Evolutionary conservation across 2,113 vertebrate species (phyloP).

Genomic region (Genyomyrus donnyi): DNA sequence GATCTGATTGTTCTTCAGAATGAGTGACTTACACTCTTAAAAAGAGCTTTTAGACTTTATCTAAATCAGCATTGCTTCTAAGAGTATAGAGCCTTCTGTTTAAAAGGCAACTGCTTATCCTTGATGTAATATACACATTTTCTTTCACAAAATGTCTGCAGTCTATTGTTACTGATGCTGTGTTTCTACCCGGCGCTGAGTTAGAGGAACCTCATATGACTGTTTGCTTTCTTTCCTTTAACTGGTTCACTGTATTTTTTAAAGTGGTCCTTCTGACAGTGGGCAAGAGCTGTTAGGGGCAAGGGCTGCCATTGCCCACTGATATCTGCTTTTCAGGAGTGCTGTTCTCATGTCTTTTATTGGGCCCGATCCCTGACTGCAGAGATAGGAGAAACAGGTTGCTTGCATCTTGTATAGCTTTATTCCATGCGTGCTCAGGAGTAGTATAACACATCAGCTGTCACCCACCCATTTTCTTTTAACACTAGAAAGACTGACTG

Average conservation of each 20-base stretch:
- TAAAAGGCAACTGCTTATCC: neutral
- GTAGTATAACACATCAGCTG: neutral
- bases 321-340: slow-evolving; percentile 39
- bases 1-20: neutral
- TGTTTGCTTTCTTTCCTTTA: neutral
- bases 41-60: neutral
- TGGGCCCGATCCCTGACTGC: slow-evolving; percentile 32
- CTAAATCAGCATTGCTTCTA: neutral
- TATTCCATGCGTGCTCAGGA: neutral
- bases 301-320: neutral
- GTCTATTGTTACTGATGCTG: neutral
- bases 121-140: neutral
- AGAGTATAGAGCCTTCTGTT: neutral
- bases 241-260: neutral
- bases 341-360: slow-evolving; percentile 43
- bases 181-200: neutral
- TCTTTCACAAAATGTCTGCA: neutral
- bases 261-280: neutral
- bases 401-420: neutral
- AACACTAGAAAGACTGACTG: no score
- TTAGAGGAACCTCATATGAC: neutral
- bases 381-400: neutral
- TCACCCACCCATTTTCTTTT: neutral
- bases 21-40: neutral
- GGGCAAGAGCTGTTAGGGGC: neutral